A percentile compares a stretch with the other conserved stretches of the same genome.
These are phyloP conservation scores for Panzeria rudis DNA, from an alignment of 2,888 invertebrate genomes.

Conservation along the genomic window DNA sequence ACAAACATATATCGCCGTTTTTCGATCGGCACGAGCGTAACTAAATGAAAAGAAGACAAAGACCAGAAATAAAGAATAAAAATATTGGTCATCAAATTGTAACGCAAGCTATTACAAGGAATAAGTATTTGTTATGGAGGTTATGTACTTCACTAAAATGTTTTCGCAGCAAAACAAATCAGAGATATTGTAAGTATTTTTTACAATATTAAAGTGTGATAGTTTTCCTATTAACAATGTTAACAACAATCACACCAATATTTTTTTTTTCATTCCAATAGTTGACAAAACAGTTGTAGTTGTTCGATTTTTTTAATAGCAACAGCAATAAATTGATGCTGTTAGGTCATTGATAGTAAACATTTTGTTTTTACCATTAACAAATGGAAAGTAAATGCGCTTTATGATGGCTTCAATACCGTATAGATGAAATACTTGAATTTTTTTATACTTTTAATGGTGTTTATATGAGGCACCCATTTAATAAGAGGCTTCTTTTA, in stretches of 20 bases:
- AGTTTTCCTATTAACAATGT: conserved; percentile 65
- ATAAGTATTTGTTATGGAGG: neutral
- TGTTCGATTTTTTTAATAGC: conserved; percentile 10
- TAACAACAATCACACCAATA: conserved; percentile 62
- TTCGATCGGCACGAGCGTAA: conserved; percentile 68
- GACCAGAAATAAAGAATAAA: conserved; percentile 1
- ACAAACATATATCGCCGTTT: conserved; percentile 17
- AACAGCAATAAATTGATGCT: conserved; percentile 57
- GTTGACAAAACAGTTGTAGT: conserved; percentile 45
- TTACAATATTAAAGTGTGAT: conserved; percentile 36
- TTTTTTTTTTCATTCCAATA: conserved; percentile 30
- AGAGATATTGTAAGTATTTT: conserved; percentile 35
- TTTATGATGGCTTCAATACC: conserved; percentile 56
- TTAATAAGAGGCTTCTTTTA: conserved; percentile 63
- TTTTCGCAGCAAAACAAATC: conserved; percentile 45
- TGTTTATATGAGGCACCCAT: conserved; percentile 68
- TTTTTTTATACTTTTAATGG: conserved; percentile 58
- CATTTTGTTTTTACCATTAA: conserved; percentile 26
- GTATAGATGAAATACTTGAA: conserved; percentile 50
- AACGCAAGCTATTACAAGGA: conserved; percentile 22
- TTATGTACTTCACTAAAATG: neutral
- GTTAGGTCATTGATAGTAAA: conserved; percentile 58
- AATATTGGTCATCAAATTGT: conserved; percentile 64
- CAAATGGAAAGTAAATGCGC: conserved; percentile 67
- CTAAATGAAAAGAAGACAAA: conserved; percentile 51